Conservation (phyloP, 2,797 vertebrate species). For the Ficedula albicollis region DNA sequence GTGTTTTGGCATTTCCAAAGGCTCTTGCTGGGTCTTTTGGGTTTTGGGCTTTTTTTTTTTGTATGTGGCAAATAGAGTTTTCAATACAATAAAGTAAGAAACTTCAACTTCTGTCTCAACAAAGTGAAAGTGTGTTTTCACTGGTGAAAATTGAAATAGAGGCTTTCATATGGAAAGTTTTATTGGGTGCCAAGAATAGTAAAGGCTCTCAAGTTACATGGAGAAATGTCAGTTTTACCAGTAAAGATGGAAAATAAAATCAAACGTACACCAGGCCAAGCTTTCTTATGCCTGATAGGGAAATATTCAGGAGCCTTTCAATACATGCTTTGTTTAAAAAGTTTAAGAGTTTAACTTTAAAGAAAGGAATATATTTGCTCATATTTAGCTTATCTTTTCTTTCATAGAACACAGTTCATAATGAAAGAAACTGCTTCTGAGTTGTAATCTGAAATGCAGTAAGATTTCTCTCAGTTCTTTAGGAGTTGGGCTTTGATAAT, state of each 20-base stretch:
- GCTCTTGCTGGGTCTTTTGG: not conserved
- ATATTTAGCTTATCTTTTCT: slow-evolving; percentile 4
- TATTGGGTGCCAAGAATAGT: slow-evolving; percentile 43
- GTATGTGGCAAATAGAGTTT: not conserved
- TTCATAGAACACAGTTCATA: not conserved
- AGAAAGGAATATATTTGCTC: not conserved
- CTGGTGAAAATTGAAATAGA: slow-evolving; percentile 39
- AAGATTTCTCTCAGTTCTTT: not conserved
- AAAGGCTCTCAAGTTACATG: slow-evolving; percentile 45
- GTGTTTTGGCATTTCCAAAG: not conserved
- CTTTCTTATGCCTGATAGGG: slow-evolving; percentile 27
- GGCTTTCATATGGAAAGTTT: slow-evolving; percentile 35
- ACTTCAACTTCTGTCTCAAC: not conserved
- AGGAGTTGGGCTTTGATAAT: not conserved
- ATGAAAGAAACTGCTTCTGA: not conserved
- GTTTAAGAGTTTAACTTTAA: slow-evolving; percentile 11
- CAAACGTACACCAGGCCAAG: not conserved
- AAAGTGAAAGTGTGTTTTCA: slow-evolving; percentile 33
- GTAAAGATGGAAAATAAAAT: slow-evolving; percentile 52
- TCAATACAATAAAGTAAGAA: slow-evolving; percentile 21
- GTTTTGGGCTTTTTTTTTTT: not conserved
- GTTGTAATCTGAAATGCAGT: not conserved
- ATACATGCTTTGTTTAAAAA: slow-evolving; percentile 35
- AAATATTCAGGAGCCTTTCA: slow-evolving; percentile 24
- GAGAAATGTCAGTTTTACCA: slow-evolving; percentile 42